Evolutionary conservation across 2,797 vertebrate genomes (phyloP).

Genomic region (Gymnoscopelus microlampas): DNA sequence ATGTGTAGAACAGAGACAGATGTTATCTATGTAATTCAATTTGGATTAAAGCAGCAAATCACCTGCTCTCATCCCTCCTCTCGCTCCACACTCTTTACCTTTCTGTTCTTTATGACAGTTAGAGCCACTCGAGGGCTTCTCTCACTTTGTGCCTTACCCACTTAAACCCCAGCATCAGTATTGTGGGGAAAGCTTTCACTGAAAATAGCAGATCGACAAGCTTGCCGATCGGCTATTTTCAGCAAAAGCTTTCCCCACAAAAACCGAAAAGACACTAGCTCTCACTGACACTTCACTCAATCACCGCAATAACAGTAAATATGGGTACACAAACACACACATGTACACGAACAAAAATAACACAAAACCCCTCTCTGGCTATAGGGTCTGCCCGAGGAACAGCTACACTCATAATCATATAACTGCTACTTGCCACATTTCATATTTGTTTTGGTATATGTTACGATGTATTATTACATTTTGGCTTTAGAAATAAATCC

Average conservation of each 20-base stretch:
- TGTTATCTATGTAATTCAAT: conserved; percentile 72
- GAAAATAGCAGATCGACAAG: no score
- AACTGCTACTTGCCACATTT: no score
- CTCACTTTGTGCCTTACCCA: conserved; percentile 53
- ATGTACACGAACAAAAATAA: background rate
- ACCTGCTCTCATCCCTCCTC: conserved; percentile 56
- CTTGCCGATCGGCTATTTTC: no score
- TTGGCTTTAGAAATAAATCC: background rate
- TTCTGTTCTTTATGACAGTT: conserved; percentile 55
- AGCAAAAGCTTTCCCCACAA: background rate
- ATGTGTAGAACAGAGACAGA: conserved; percentile 41
- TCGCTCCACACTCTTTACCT: conserved; percentile 48
- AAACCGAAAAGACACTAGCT: no score
- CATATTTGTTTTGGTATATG: background rate
- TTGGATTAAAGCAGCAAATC: conserved; percentile 70
- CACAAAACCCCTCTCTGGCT: no score
- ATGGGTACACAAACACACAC: conserved; percentile 10
- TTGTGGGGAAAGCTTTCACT: no score
- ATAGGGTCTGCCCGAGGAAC: no score
- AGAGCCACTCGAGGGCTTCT: conserved; percentile 65
- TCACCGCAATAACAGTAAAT: conserved; percentile 51
- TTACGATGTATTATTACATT: background rate
- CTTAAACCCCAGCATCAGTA: background rate
- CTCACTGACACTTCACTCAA: conserved; percentile 36
- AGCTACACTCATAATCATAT: no score